phyloP scores from a whole-genome alignment of 2,888 invertebrate genomes.

The Xanthorhoe spadicearia region DNA sequence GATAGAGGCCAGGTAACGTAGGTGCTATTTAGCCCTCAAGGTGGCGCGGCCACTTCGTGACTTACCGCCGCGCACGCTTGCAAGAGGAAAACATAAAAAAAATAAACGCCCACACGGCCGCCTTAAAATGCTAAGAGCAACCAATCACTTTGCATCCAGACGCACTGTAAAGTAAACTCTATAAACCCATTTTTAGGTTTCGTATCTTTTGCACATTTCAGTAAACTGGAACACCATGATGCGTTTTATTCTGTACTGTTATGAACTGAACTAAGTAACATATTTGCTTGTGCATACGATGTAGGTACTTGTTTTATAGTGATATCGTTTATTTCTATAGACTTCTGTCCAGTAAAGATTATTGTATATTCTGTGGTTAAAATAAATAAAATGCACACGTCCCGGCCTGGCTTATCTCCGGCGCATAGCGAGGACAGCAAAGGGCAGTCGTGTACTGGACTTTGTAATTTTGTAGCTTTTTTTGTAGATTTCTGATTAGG shows the following conservation, averaged over 20 bases:
- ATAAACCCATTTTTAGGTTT: background rate
- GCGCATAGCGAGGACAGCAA: constrained; percentile 64
- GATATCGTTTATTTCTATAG: background rate
- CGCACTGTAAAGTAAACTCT: constrained; percentile 17
- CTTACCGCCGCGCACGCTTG: constrained; percentile 76
- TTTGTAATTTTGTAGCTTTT: constrained; percentile 42
- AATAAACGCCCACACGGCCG: constrained; percentile 60
- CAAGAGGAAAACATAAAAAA: constrained; percentile 64
- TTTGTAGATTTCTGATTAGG: constrained; percentile 34
- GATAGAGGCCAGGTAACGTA: constrained; percentile 53
- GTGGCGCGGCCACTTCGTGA: constrained; percentile 78
- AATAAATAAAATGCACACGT: constrained; percentile 85
- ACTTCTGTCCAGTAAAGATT: constrained; percentile 6
- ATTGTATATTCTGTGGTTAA: constrained; percentile 42
- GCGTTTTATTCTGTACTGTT: background rate
- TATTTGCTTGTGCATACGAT: background rate
- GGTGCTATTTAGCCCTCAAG: constrained; percentile 83
- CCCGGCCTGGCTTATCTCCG: constrained; percentile 76
- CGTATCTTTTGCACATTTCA: too few species aligned
- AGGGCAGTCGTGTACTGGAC: constrained; percentile 61
- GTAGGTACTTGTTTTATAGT: background rate
- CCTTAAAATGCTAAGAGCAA: constrained; percentile 72
- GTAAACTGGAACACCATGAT: background rate
- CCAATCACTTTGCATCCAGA: constrained; percentile 12
- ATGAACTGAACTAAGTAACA: background rate